Evolutionary conservation across 1,140 invertebrate genomes (phyloP).

Genomic region (Acromyrmex heyeri): DNA sequence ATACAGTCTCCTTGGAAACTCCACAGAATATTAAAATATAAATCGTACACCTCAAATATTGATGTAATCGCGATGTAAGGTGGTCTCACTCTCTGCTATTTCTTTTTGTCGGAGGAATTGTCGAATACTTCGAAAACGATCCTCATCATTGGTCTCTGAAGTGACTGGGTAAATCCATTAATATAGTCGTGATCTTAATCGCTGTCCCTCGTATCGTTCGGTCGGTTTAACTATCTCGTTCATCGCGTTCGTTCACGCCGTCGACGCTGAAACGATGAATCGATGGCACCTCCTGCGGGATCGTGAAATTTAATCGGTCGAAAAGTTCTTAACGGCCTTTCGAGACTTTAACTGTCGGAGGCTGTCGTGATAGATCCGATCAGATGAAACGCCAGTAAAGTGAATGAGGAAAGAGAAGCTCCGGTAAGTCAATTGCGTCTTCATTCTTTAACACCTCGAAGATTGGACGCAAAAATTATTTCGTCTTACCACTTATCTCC

Average conservation of each 20-base stretch:
- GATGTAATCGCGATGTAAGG: slow-evolving; percentile 26
- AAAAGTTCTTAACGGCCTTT: slow-evolving; percentile 65
- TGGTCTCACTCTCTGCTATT: neutral
- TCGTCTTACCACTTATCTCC: neutral
- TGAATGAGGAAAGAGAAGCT: slow-evolving; percentile 51
- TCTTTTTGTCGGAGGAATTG: slow-evolving; percentile 5
- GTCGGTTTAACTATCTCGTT: slow-evolving; percentile 59
- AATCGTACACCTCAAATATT: neutral
- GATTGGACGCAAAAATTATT: neutral
- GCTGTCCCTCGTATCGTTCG: slow-evolving; percentile 20
- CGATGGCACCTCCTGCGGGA: slow-evolving; percentile 55
- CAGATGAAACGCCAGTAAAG: slow-evolving; percentile 34
- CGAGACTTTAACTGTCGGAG: slow-evolving; percentile 42
- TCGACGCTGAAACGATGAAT: slow-evolving; percentile 60
- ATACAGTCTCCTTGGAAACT: neutral
- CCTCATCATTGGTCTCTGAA: slow-evolving; percentile 10
- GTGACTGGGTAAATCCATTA: slow-evolving; percentile 26
- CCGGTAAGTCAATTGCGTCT: slow-evolving; percentile 23
- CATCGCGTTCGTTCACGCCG: neutral
- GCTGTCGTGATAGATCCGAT: slow-evolving; percentile 57
- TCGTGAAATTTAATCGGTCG: slow-evolving; percentile 73
- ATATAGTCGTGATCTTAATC: slow-evolving; percentile 58
- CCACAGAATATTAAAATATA: slow-evolving; percentile 42
- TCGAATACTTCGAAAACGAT: neutral
- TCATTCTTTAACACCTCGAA: slow-evolving; percentile 49